phyloP scores from a whole-genome alignment of 2,888 invertebrate genomes.

The Ophonus ardosiacus region DNA sequence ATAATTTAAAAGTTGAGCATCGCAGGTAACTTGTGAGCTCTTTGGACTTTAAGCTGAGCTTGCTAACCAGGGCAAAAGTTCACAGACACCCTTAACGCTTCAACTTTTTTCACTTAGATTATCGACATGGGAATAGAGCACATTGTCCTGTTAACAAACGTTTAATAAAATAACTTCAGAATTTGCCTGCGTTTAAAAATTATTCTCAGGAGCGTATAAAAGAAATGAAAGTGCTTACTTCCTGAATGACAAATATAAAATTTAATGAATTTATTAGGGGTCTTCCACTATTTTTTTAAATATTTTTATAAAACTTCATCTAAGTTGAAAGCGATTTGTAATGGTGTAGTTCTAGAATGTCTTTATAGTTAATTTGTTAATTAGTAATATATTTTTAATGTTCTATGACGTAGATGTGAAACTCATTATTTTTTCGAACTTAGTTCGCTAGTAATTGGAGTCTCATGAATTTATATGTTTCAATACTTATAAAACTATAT shows the following conservation, averaged over 20 bases:
- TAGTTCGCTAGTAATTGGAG: too few relatives aligned
- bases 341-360: too few relatives aligned
- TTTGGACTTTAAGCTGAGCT: neutral
- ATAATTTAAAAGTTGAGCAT: slow-evolving; percentile 48
- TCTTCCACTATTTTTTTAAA: too few relatives aligned
- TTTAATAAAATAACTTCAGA: slow-evolving; percentile 60
- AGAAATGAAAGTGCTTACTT: neutral
- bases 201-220: neutral
- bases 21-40: slow-evolving; percentile 68
- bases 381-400: too few relatives aligned
- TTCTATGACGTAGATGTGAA: too few relatives aligned
- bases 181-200: slow-evolving; percentile 43
- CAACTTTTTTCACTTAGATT: slow-evolving; percentile 57
- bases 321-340: too few relatives aligned
- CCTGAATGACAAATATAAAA: neutral
- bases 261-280: too few relatives aligned
- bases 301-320: too few relatives aligned
- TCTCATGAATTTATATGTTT: too few relatives aligned
- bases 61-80: slow-evolving; percentile 75
- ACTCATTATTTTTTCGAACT: too few relatives aligned
- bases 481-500: too few relatives aligned
- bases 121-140: slow-evolving; percentile 60
- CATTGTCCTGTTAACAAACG: slow-evolving; percentile 30
- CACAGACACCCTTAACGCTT: slow-evolving; percentile 67
- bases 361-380: too few relatives aligned